Evolutionary conservation across 1,140 invertebrate species (phyloP), one percentile per base, ranked within the genome.

Genomic region (Halictus rubicundus): DNA sequence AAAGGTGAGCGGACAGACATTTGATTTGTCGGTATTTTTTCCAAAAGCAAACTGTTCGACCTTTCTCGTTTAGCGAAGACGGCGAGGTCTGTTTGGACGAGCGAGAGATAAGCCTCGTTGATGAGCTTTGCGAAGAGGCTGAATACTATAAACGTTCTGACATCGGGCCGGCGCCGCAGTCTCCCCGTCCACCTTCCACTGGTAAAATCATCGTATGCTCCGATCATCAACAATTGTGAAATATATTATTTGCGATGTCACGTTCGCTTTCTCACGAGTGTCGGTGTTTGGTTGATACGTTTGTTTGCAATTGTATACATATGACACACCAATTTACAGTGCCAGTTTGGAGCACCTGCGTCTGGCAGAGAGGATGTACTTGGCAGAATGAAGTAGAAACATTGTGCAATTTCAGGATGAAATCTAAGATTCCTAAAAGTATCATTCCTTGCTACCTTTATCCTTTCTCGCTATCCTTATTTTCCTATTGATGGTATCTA

Each of bases 131-230:
- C 82, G 94, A 95, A 39, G 95, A 96, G 73, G 94, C 94, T 84
- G 95, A 94, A 82, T 90, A 85, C 39, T 85, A 84, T 19, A 87
- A 75, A 71, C 76, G 65, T 54, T 78, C 80, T 49, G 91, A 92
- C 42, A 88, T 90, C 59, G 82, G 80, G 10, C 95, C 94, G 42
- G 94, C 95, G 14, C 95, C 95, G 80, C 95, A 95, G 82, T 94
- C 95, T 37, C 94, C 95, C 42, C 89, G 95, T 77, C 95, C 96
- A 12, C 95, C 95, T 10, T 96, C 96, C 54, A 94, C 95, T 88
- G 95, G 95, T 95, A 92, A 88, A 68, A 71, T 60, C 25, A n/a
- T 21, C n/a, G 19, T 46, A 8, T 42, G 6, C 19, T n/a, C 21
- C 19, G 49, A 57, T n/a, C 21, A n/a, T 57, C 8, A 57, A n/a